A percentile compares a stretch with the other conserved stretches of the same genome.
These are phyloP conservation scores for Cinclus mexicanus DNA, from an alignment of 2,113 vertebrate species.

Conservation along the genomic window DNA sequence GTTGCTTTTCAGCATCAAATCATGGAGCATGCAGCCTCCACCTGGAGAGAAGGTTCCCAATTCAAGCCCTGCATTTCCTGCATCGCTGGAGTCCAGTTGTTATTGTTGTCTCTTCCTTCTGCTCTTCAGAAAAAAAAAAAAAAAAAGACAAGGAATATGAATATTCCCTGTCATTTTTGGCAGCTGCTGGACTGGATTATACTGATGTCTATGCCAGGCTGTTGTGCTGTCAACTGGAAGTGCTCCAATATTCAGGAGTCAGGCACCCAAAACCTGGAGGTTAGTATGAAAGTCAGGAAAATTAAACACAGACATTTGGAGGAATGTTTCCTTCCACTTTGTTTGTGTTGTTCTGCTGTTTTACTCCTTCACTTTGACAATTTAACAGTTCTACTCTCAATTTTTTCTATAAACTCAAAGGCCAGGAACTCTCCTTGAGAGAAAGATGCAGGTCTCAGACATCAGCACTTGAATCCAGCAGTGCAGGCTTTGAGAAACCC, in stretches of 20 bases:
- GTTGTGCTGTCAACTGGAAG: constrained; percentile 15
- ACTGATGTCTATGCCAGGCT: background rate
- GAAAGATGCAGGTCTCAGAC: background rate
- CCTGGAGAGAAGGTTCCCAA: background rate
- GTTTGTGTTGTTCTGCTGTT: background rate
- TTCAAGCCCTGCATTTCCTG: background rate
- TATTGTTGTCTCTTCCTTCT: background rate
- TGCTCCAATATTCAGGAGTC: background rate
- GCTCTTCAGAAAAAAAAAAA: background rate
- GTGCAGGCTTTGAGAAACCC: background rate
- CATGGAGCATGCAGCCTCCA: background rate
- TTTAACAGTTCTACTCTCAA: background rate
- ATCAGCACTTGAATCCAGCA: background rate
- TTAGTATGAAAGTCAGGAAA: background rate
- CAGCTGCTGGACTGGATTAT: background rate
- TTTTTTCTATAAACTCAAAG: background rate
- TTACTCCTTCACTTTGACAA: background rate
- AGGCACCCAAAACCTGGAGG: constrained; percentile 8
- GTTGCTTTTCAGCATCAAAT: background rate
- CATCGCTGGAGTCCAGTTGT: background rate
- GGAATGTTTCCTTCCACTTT: background rate
- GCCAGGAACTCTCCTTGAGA: background rate
- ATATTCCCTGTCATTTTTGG: background rate
- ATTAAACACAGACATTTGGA: background rate
- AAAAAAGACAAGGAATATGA: background rate